These are phyloP conservation scores for Melanerpes formicivorus DNA, from an alignment of 2,113 vertebrate species.

Conservation along the genomic window DNA sequence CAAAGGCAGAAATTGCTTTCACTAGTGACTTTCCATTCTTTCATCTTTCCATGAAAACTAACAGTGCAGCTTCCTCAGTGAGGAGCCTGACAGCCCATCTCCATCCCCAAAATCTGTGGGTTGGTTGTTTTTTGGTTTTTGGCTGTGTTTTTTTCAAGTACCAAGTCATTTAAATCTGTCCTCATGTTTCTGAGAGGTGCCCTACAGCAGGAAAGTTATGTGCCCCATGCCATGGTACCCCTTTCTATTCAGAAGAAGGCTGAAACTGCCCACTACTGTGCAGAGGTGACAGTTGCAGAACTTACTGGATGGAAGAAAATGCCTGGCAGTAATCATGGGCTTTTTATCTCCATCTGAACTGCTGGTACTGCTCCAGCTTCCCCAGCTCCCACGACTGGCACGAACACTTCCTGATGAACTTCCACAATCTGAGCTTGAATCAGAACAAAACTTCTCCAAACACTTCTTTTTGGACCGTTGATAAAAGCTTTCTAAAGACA, in stretches of 20 bases:
- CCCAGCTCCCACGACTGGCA: constrained; percentile 95
- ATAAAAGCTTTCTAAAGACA: constrained; percentile 66
- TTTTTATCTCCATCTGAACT: constrained; percentile 94
- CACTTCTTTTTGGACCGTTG: constrained; percentile 79
- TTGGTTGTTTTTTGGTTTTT: no score
- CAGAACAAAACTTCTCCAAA: constrained; percentile 85
- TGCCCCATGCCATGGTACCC: background rate
- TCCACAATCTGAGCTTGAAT: constrained; percentile 94
- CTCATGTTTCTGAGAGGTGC: background rate
- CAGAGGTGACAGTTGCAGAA: background rate
- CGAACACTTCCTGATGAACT: constrained; percentile 92
- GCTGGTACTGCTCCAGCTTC: constrained; percentile 97
- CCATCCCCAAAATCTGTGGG: background rate
- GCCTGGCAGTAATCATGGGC: constrained; percentile 65
- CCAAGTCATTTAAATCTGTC: background rate
- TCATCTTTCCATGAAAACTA: background rate
- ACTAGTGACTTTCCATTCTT: background rate
- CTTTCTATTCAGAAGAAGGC: background rate
- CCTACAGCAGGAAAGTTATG: background rate
- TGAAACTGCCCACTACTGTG: background rate
- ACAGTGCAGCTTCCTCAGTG: background rate
- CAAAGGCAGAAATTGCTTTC: background rate
- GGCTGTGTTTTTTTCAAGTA: background rate
- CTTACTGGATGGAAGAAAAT: constrained; percentile 85
- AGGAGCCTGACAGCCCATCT: background rate